Conservation (phyloP, 2,888 invertebrate genomes). For the Pheosia gnoma region DNA sequence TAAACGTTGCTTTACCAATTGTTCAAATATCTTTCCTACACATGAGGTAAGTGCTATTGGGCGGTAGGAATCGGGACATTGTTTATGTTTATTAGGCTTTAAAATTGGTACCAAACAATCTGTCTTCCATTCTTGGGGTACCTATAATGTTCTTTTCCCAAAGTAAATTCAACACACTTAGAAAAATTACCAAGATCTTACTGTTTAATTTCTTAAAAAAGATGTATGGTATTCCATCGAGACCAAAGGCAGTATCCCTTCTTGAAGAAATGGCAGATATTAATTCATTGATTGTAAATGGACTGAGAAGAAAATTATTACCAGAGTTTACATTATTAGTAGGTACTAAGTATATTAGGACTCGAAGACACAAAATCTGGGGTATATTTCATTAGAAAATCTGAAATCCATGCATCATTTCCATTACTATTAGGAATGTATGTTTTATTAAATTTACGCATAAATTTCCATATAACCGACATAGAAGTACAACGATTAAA, state of each 20-base stretch:
- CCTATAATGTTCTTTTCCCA: conserved; percentile 12
- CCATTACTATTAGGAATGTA: neutral
- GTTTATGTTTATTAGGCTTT: conserved; percentile 13
- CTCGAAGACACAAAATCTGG: neutral
- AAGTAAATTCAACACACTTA: conserved; percentile 5
- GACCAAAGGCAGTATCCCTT: conserved; percentile 11
- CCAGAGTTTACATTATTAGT: neutral
- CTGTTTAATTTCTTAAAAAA: conserved; percentile 5
- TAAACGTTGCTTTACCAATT: conserved; percentile 3
- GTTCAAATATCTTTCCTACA: conserved; percentile 9
- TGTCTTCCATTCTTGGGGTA: conserved; percentile 14
- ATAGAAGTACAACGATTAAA: conserved; percentile 14
- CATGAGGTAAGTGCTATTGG: conserved; percentile 6
- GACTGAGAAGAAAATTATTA: conserved; percentile 4
- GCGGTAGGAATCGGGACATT: neutral
- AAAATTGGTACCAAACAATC: conserved; percentile 19
- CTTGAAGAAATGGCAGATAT: conserved; percentile 7
- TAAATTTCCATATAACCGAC: conserved; percentile 9
- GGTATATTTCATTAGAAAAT: neutral
- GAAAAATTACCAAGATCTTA: conserved; percentile 4
- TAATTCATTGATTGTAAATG: conserved; percentile 9
- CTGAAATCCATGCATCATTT: neutral
- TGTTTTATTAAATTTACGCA: conserved; percentile 15
- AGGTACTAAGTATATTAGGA: neutral
- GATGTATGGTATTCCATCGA: conserved; percentile 6